Base-by-base conservation (phyloP, 2,888 invertebrate genomes). In the Diarsia mendica region DNA sequence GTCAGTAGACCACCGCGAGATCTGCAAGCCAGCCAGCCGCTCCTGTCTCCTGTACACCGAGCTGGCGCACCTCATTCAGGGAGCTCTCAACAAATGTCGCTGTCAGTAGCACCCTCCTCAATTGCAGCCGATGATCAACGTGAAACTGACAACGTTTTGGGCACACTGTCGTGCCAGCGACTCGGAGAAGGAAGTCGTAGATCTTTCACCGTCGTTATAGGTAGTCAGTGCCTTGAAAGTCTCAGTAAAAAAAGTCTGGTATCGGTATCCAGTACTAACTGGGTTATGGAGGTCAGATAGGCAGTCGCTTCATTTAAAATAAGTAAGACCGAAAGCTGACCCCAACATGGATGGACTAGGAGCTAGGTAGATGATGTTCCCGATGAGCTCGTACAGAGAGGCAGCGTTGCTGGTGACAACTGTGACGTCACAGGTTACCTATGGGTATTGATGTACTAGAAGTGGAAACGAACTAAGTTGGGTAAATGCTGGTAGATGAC, bases 1-100 rank as follows among this genome's bases (percentile, higher is more conserved):
- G 20, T 97, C 97, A 0, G 96, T 98, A 69, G 98, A 98, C 93
- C 99, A 99, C 94, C 94, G 98, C 61, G 98, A 98, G 93, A 98
- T 98, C 78, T 99, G 99, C 95, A 99, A 99, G 92, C 98, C 98
- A 0, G 97, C 97, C 60, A 97, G 97, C 86, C 95, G 98, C 44
- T 94, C 96, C 67, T 98, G 98, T 87, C 97, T 97, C 78, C 93
- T 98, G 5, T 98, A 98, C 93, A 97, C 96, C 66, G 97, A 98
- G 91, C 94, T 98, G 55, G 96, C 97, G 49, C 96, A 97, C 76
- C 95, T 98, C 86, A 97, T 98, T 75, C 94, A 94, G 3, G 87
- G 88, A 0, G 93, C 95, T 0, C 66, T 94, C 0, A 83, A 82
- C 20, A 87, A 84, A 28, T 90, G 92, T 28, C 67, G 67, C 2